Base-by-base conservation (phyloP, 2,888 invertebrate species). In the Polydrusus pterygomalis region DNA sequence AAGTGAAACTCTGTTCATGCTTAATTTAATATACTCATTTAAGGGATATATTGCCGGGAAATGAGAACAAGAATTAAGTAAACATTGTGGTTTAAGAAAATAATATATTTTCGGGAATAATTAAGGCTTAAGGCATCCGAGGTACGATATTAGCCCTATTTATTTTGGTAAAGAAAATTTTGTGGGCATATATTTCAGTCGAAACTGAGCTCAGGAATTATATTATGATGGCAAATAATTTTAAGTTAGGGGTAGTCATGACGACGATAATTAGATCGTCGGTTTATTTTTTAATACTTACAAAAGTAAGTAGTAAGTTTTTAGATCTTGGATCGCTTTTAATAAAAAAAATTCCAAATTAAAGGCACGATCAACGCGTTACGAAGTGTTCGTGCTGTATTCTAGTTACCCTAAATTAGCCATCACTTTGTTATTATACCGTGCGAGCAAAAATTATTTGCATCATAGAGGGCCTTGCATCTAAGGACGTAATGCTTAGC, bases 31-130 rank as follows among this genome's bases (percentile, higher is more conserved):
- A 38, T 34, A 20, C 65, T 51, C 65, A 47, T 49, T 65, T 65
- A 65, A 51, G 65, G 47, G 47, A 65, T 34, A 65, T 65, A 65
- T 49, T 65, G 34, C 15, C 17, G 25, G 34, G 49, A 47, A 49
- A 51, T 51, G 49, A 65, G 34, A 65, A 65, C 63, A 49, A 65
- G 64, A 65, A 65, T 65, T 65, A 45, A 34, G 58, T 60, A 60
- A 17, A 18, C 58, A 60, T 38, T 60, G 18, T 40, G 58, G 18
- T 34, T 65, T 49, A 47, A 38, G 49, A 65, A 65, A 49, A 65
- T 51, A 65, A 47, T 30, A 63, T 47, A 34, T 65, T 34, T 65
- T 17, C 25, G 34, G 17, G 58, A 15, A 54, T 30, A 54, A 54
- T 54, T 54, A 54, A 30, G 8, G 25, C 54, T 30, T 54, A 54